Evolutionary conservation across 2,888 invertebrate genomes (phyloP).

Genomic region (Oscheius sp.): DNA sequence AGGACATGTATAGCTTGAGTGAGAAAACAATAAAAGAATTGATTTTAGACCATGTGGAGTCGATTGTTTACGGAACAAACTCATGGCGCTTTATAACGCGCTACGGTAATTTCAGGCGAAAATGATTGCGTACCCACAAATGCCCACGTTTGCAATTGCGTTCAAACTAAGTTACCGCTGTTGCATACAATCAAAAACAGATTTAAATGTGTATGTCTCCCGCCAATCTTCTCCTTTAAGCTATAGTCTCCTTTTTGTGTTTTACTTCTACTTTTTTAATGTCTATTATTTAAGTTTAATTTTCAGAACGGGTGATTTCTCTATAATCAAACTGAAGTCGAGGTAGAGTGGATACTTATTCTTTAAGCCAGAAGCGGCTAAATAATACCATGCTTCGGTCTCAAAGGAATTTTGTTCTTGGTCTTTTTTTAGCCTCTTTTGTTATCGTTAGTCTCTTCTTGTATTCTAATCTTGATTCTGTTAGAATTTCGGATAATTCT

Average conservation of each 20-base stretch:
- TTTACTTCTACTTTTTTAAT: too few species aligned
- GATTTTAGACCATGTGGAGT: too few species aligned
- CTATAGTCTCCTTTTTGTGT: too few species aligned
- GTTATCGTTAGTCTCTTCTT: slow-evolving; percentile 18
- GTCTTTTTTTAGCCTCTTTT: slow-evolving; percentile 11
- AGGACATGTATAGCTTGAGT: too few species aligned
- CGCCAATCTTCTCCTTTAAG: too few species aligned
- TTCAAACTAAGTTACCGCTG: neutral
- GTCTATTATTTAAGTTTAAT: neutral
- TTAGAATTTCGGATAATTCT: neutral
- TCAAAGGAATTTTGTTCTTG: slow-evolving; percentile 17
- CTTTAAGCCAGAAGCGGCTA: neutral
- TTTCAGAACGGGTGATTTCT: slow-evolving; percentile 7
- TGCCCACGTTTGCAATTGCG: neutral
- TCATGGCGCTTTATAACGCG: neutral
- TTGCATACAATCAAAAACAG: neutral
- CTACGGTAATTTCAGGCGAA: neutral
- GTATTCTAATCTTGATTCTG: slow-evolving; percentile 21
- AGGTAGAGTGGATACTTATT: neutral
- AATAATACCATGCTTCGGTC: slow-evolving; percentile 21
- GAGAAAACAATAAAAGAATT: too few species aligned
- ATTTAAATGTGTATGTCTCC: too few species aligned
- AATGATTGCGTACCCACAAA: neutral
- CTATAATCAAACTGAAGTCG: neutral
- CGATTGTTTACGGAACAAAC: neutral